Evolutionary conservation across 1,140 invertebrate species (phyloP).

Genomic region (Stratiolaelaps scimitus): DNA sequence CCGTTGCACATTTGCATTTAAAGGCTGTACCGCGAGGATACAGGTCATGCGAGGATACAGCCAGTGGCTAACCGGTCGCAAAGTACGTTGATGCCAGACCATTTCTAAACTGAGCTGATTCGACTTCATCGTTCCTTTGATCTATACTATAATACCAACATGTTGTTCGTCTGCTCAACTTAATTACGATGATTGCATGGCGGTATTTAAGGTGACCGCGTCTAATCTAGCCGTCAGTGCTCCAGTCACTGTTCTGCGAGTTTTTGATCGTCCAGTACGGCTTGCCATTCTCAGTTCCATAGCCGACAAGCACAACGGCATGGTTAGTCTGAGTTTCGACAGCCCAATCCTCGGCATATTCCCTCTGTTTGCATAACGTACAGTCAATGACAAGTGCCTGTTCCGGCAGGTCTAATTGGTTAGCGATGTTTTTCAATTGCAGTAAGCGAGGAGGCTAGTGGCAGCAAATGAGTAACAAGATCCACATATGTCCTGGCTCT

Average conservation of each 20-base stretch:
- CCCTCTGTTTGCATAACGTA: not conserved
- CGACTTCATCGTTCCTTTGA: too few relatives aligned
- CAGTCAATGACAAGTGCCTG: slow-evolving; percentile 34
- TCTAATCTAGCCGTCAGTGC: slow-evolving; percentile 41
- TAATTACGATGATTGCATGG: too few relatives aligned
- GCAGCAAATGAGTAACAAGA: slow-evolving; percentile 41
- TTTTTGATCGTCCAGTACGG: slow-evolving; percentile 84
- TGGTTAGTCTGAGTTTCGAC: slow-evolving; percentile 39
- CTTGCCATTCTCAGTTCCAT: slow-evolving; percentile 42
- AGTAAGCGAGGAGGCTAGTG: slow-evolving; percentile 26
- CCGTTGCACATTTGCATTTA: too few relatives aligned
- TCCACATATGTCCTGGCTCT: slow-evolving; percentile 43
- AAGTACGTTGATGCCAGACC: too few relatives aligned
- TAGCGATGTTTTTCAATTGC: slow-evolving; percentile 6
- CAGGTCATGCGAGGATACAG: too few relatives aligned
- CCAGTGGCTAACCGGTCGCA: too few relatives aligned
- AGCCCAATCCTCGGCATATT: not conserved
- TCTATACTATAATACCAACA: too few relatives aligned
- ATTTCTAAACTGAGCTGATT: too few relatives aligned
- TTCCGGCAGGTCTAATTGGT: slow-evolving; percentile 26
- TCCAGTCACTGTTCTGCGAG: slow-evolving; percentile 58
- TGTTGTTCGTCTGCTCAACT: too few relatives aligned
- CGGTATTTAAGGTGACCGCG: slow-evolving; percentile 38
- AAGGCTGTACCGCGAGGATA: too few relatives aligned
- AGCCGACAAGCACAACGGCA: slow-evolving; percentile 44